Conservation (phyloP, 1,140 invertebrate species). For the Coenobita brevimanus region DNA sequence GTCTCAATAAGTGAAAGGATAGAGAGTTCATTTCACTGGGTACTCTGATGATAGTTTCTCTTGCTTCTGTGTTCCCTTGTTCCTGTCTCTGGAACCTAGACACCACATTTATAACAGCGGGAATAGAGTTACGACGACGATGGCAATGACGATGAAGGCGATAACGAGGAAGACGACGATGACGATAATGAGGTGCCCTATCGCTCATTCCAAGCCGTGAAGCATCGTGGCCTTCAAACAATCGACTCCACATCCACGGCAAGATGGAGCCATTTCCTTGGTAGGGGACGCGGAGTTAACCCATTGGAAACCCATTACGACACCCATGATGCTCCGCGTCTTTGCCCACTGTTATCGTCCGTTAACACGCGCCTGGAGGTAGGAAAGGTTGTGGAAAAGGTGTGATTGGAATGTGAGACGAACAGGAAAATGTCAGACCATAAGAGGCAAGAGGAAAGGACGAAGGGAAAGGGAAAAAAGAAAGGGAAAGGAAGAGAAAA, state of each 20-base stretch:
- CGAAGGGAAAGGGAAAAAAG: not conserved
- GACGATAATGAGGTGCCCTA: too few species aligned
- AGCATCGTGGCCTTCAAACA: too few species aligned
- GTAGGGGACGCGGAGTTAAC: not conserved
- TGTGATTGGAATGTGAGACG: not conserved
- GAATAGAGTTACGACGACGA: too few species aligned
- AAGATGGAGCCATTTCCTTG: not conserved
- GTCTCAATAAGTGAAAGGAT: too few species aligned
- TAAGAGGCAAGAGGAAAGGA: not conserved
- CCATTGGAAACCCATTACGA: constrained; percentile 27
- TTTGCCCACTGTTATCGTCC: constrained; percentile 10
- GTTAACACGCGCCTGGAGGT: constrained; percentile 6
- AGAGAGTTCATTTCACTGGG: too few species aligned
- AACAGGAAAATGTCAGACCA: not conserved
- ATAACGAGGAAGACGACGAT: too few species aligned
- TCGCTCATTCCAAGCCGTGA: too few species aligned
- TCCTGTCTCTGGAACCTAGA: too few species aligned
- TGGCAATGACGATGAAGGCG: too few species aligned
- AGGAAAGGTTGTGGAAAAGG: not conserved
- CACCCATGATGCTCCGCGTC: not conserved
- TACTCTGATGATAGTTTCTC: too few species aligned
- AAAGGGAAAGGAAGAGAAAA: not conserved
- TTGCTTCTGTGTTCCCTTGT: too few species aligned
- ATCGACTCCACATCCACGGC: not conserved
- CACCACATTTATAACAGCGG: too few species aligned